These are phyloP conservation scores for Drepana falcataria DNA, from an alignment of 2,888 invertebrate species.

Conservation along the genomic window DNA sequence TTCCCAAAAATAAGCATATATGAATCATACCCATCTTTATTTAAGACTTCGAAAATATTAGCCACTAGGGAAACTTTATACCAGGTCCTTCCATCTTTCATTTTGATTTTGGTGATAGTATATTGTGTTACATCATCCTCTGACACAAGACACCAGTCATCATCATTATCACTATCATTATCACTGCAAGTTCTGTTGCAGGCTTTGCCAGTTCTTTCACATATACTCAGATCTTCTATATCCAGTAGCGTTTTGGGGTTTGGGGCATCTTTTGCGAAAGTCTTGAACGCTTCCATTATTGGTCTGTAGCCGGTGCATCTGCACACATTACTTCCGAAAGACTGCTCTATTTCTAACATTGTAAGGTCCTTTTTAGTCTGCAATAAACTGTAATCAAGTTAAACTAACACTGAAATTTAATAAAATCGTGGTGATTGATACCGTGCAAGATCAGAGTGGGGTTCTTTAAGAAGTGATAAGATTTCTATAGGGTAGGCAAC, in stretches of 20 bases:
- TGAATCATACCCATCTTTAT: constrained; percentile 39
- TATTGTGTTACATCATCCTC: constrained; percentile 22
- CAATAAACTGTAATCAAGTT: constrained; percentile 57
- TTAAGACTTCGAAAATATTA: constrained; percentile 64
- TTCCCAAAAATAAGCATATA: constrained; percentile 84
- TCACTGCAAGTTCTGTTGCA: constrained; percentile 15
- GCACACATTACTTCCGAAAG: constrained; percentile 86
- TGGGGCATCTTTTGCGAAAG: constrained; percentile 69
- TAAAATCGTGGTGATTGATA: no score
- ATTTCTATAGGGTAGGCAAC: no score
- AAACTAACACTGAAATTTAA: no score
- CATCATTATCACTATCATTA: constrained; percentile 13
- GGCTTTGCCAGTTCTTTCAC: constrained; percentile 22
- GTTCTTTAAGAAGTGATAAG: no score
- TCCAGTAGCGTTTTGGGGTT: constrained; percentile 28
- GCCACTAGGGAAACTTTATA: constrained; percentile 64
- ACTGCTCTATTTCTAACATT: constrained; percentile 82
- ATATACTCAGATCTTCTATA: constrained; percentile 41
- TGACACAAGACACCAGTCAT: constrained; percentile 45
- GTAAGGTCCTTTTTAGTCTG: constrained; percentile 60
- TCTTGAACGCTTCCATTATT: constrained; percentile 81
- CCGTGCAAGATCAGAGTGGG: no score
- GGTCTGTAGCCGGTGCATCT: constrained; percentile 85
- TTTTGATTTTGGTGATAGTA: constrained; percentile 21
- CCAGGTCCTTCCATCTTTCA: constrained; percentile 62